Base-by-base conservation (phyloP, 2,113 vertebrate genomes). In the Struthidea cinerea region DNA sequence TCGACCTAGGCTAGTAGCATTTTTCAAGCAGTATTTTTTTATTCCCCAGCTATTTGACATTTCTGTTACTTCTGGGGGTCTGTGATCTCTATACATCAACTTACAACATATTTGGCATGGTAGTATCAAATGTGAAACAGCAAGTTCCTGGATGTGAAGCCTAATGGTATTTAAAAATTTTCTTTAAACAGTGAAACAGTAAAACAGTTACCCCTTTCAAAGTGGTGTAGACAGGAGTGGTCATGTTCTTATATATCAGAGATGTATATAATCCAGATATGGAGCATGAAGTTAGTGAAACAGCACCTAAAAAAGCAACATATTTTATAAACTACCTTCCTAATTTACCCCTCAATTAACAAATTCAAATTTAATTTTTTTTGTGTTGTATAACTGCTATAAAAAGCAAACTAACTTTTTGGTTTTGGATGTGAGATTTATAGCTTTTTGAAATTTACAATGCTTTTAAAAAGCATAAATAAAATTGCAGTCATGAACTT, bases 231-330 rank as follows among this genome's bases (percentile, higher is more conserved):
- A 99, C 98, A 23, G 99, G 99, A 59, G 98, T 97, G 12, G 98
- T 99, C 98, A 99, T 98, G 92, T 99, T 99, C 97, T 98, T 99
- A 94, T 99, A 99, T 96, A 99, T 98, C 84, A 99, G 98, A 80
- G 99, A 99, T 8, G 99, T 99, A 95, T 99, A 99, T 91, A 99
- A 98, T 67, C 98, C 98, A 26, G 99, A 98, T 83, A 98, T 94
- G 24, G 99, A 98, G 87, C 97, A 98, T 52, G 99, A 98, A 73
- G 98, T 96, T 96, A 98, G 81, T 73, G 98, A 97, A 79, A 96
- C 94, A 44, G 98, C 96, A 97, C 98, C 99, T 99, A 96, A 89
- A 97, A 80, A 97, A 79, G 75, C 47, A 96, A 92, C 16, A 63
- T 46, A 94, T 35, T 73, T 61, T 88, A 86, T 63, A 92, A 78